Conservation (phyloP, 2,113 vertebrate genomes). For the Rhea americana region DNA sequence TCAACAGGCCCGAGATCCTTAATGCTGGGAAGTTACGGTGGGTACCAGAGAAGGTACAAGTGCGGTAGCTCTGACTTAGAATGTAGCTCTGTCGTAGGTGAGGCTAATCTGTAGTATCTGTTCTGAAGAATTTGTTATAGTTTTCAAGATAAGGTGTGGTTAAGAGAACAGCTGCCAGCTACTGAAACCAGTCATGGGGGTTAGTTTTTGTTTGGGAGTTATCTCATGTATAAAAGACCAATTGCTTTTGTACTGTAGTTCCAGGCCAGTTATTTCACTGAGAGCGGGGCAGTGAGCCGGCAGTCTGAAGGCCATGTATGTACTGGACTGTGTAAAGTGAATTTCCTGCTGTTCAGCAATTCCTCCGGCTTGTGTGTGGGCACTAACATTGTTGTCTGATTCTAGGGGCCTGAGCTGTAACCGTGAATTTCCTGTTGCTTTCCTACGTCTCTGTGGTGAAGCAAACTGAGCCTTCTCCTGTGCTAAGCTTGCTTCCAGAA, state of each 20-base stretch:
- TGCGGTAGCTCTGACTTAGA: neutral
- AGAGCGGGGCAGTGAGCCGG: neutral
- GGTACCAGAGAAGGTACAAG: neutral
- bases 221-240: neutral
- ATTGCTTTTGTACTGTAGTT: fast-evolving
- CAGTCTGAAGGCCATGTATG: neutral
- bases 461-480: neutral
- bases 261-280: neutral
- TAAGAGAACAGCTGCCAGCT: neutral
- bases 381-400: fast-evolving
- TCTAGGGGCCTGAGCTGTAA: fast-evolving
- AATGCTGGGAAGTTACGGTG: neutral
- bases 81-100: neutral
- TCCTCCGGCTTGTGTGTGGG: neutral
- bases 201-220: neutral
- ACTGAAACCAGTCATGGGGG: neutral
- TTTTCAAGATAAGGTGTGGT: neutral
- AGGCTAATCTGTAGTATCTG: neutral
- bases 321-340: fast-evolving
- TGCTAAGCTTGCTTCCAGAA: neutral
- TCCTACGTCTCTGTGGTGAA: neutral
- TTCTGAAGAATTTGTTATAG: neutral
- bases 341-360: neutral
- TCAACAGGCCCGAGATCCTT: neutral
- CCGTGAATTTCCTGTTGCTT: fast-evolving